Base-by-base conservation (phyloP, 2,113 vertebrate species). In the Castor canadensis region DNA sequence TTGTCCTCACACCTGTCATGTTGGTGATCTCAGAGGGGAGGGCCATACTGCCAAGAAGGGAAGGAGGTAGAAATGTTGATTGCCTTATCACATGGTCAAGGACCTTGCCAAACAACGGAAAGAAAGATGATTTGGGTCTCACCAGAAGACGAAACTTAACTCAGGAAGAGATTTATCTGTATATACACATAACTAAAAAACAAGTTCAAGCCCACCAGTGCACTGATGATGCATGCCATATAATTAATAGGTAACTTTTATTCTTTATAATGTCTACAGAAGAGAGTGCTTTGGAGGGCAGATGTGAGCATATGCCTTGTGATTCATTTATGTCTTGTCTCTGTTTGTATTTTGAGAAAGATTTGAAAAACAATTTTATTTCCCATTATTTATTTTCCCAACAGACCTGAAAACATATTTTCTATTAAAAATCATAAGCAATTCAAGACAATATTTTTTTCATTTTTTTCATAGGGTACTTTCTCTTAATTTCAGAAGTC, bases 111-210 rank as follows among this genome's bases (percentile, higher is more conserved):
- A 98, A 98, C 89, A 93, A 97, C 94, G 92, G 88, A 96, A 97
- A 98, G n/a, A 95, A 93, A 97, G 94, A 94, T 0, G 95, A 0
- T 92, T 95, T 98, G 97, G 95, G 98, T 98, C 98, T 97, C 97
- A 90, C 97, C 40, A 97, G 97, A 98, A 98, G 98, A 97, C 96
- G 97, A 98, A 98, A 91, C 96, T 98, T 97, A 98, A 98, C 98
- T 99, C 98, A 99, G 98, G 98, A 98, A 98, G 98, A 98, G 98
- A 98, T 97, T 97, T 69, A 89, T 95, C 92, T 98, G 97, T 97
- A 91, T 84, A 97, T 94, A 95, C 58, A 81, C 91, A 32, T 97
- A 97, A 97, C 96, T 97, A 97, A 98, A 93, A 96, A 92, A 89
- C 75, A 89, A 69, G 96, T 98, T 97, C 95, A 95, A 95, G 93